A percentile compares a stretch with the other conserved stretches of the same genome.
These are phyloP conservation scores for Slavum lentiscoides DNA, from an alignment of 2,888 invertebrate genomes.

Conservation along the genomic window DNA sequence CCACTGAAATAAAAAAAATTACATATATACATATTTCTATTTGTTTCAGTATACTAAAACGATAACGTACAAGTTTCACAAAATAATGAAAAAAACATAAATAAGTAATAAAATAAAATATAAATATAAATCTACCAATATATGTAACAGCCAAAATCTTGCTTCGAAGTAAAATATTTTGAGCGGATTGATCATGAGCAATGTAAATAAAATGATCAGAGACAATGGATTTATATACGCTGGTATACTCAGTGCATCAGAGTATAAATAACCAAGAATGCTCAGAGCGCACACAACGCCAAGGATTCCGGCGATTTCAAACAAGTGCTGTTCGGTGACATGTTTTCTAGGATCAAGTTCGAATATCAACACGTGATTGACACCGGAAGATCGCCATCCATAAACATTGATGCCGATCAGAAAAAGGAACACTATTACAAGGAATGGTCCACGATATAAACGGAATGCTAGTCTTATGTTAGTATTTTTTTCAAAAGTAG, in stretches of 20 bases:
- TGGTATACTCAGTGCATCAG: conserved; percentile 70
- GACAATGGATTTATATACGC: conserved; percentile 77
- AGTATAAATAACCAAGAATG: conserved; percentile 71
- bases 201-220: conserved; percentile 69
- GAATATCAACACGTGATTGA: conserved; percentile 82
- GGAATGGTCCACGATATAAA: conserved; percentile 77
- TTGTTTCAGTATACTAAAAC: background rate
- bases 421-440: conserved; percentile 75
- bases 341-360: conserved; percentile 80
- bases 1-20: conserved; percentile 59
- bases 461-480: conserved; percentile 62
- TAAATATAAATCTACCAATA: conserved; percentile 62
- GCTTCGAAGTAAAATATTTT: conserved; percentile 76
- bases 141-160: conserved; percentile 73
- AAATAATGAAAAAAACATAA: background rate
- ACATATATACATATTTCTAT: background rate
- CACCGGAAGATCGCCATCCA: conserved; percentile 80
- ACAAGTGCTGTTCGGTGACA: conserved; percentile 73
- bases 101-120: background rate
- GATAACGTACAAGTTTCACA: background rate
- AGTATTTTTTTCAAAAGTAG: conserved; percentile 47
- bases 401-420: conserved; percentile 80
- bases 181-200: conserved; percentile 77
- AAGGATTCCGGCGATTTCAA: conserved; percentile 77
- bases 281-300: conserved; percentile 73